Percentiles rank a stretch among this genome's conserved stretches.
Evolutionary conservation across 2,888 invertebrate genomes (phyloP).

Genomic region (Trachelus stipa): DNA sequence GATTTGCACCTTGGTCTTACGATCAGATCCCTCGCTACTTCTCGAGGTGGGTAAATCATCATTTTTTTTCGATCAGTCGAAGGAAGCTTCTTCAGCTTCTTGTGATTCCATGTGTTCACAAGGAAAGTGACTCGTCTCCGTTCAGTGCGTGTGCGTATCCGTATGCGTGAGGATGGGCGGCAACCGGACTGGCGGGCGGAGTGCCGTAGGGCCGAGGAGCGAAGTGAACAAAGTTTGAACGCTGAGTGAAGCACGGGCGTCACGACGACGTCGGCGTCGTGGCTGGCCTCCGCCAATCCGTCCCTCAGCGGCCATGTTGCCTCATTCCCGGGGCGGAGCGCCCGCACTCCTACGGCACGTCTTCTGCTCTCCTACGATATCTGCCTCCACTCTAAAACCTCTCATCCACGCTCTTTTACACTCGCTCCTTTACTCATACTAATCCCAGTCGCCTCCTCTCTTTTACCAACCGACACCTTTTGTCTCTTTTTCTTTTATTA

Average conservation of each 20-base stretch:
- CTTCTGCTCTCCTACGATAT: constrained; percentile 54
- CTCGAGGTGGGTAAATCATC: neutral
- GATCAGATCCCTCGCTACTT: neutral
- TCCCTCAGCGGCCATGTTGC: constrained; percentile 74
- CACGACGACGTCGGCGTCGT: constrained; percentile 64
- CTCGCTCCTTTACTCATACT: constrained; percentile 21
- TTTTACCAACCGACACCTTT: constrained; percentile 11
- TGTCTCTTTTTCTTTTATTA: neutral
- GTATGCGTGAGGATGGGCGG: constrained; percentile 17
- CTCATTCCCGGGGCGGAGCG: constrained; percentile 73
- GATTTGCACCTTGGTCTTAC: no score
- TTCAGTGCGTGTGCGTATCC: constrained; percentile 2
- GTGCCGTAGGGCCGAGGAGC: constrained; percentile 14
- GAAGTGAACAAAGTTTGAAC: constrained; percentile 20
- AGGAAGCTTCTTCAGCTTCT: neutral
- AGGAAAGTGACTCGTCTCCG: neutral
- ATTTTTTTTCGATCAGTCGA: neutral
- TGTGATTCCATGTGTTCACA: neutral
- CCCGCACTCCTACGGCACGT: constrained; percentile 69
- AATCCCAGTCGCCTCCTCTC: constrained; percentile 7
- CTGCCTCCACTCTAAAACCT: constrained; percentile 25
- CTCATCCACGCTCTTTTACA: constrained; percentile 26
- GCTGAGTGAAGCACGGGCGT: constrained; percentile 65
- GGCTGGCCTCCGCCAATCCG: constrained; percentile 73
- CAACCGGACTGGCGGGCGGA: constrained; percentile 17